A percentile compares a stretch with the other conserved stretches of the same genome.
phyloP scores from a whole-genome alignment of 2,797 vertebrate genomes.

The Poecile montanus region DNA sequence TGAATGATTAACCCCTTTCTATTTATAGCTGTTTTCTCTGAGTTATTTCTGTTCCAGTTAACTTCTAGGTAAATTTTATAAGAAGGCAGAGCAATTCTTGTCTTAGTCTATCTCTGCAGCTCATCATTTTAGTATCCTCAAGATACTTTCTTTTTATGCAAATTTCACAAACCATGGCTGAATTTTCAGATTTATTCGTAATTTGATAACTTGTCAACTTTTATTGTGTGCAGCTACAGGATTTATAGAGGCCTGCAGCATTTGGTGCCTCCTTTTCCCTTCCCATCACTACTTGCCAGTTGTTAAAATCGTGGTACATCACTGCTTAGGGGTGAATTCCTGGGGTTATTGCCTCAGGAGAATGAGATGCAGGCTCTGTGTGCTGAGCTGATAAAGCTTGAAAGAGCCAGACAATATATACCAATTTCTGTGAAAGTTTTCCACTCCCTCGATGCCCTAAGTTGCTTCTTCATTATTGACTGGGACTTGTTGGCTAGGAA shows the following conservation, averaged over 20 bases:
- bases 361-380: background rate
- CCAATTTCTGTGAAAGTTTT: background rate
- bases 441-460: background rate
- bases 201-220: background rate
- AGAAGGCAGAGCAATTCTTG: background rate
- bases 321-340: background rate
- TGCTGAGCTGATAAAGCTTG: background rate
- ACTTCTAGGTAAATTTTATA: background rate
- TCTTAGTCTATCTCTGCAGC: background rate
- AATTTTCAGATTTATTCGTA: background rate
- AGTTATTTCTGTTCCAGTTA: slow-evolving; percentile 16
- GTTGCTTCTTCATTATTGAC: background rate
- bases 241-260: background rate
- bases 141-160: background rate
- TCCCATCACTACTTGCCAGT: background rate
- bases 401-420: background rate
- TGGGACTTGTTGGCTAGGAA: background rate
- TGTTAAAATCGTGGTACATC: background rate
- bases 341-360: background rate
- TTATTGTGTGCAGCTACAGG: background rate
- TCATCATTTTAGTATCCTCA: background rate
- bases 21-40: slow-evolving; percentile 29
- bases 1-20: slow-evolving; percentile 36
- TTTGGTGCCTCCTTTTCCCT: background rate
- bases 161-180: background rate